phyloP scores from a whole-genome alignment of 2,113 vertebrate genomes.

The Stegostoma tigrinum region DNA sequence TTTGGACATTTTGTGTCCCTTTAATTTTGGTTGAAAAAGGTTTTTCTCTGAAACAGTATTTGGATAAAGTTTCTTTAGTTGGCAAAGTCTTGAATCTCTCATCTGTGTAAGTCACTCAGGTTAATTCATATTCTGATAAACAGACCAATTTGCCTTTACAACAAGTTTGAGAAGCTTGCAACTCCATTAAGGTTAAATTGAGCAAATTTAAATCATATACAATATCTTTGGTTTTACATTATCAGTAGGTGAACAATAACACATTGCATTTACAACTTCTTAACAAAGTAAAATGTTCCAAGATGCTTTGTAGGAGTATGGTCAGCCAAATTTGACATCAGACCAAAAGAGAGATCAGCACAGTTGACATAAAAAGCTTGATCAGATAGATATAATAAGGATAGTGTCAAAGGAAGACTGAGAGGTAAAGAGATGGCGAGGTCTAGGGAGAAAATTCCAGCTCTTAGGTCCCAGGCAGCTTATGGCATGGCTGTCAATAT shows the following conservation, averaged over 20 bases:
- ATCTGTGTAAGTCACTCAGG: background rate
- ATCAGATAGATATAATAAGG: background rate
- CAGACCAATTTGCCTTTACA: background rate
- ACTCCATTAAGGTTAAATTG: background rate
- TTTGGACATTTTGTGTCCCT: background rate
- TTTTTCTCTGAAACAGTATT: background rate
- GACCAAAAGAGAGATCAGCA: background rate
- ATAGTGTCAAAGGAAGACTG: background rate
- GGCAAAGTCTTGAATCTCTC: background rate
- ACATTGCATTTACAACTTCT: background rate
- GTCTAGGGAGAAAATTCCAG: background rate
- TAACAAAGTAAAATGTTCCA: background rate
- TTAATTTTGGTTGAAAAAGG: background rate
- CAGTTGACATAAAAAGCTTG: background rate
- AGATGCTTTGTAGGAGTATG: background rate
- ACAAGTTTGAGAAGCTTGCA: background rate
- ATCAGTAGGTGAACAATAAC: background rate
- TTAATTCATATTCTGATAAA: background rate
- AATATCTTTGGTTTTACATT: background rate
- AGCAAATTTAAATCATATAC: background rate
- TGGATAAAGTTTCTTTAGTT: background rate
- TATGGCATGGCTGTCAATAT: background rate
- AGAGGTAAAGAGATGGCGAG: background rate
- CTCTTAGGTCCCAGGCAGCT: background rate
- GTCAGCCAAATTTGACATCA: background rate